A percentile compares a stretch with the other conserved stretches of the same genome.
Evolutionary conservation across 2,888 invertebrate species (phyloP).

Genomic region (Drosophila mulleri): DNA sequence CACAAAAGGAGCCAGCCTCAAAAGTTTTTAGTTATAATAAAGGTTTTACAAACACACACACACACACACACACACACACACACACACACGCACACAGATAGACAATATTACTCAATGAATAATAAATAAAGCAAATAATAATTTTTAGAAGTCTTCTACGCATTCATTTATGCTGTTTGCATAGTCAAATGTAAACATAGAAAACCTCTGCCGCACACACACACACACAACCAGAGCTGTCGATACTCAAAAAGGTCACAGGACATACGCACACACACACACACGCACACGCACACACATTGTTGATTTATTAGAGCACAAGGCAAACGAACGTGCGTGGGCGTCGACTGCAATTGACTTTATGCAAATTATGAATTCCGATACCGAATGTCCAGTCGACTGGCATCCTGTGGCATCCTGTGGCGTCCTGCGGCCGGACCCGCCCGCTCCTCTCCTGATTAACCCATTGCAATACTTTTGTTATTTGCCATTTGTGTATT

Average conservation of each 20-base stretch:
- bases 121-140: constrained; percentile 77
- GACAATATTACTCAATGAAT: constrained; percentile 65
- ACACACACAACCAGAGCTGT: constrained; percentile 1
- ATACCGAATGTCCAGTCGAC: constrained; percentile 17
- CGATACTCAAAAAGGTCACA: constrained; percentile 62
- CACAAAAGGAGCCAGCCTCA: constrained; percentile 4
- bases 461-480: constrained; percentile 63
- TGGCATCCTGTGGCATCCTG: constrained; percentile 20
- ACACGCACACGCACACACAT: constrained; percentile 21
- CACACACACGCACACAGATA: constrained; percentile 7
- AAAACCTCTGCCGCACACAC: constrained; percentile 24
- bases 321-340: constrained; percentile 26
- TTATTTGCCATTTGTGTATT: constrained; percentile 48
- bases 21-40: constrained; percentile 30
- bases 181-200: constrained; percentile 36
- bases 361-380: constrained; percentile 74
- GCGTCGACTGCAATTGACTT: constrained; percentile 50
- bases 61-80: constrained; percentile 10
- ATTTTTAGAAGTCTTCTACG: constrained; percentile 50
- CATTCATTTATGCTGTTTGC: constrained; percentile 60
- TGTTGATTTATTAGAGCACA: constrained; percentile 45
- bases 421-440: not conserved
- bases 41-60: constrained; percentile 19
- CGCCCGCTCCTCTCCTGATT: constrained; percentile 48
- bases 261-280: constrained; percentile 9